Percentiles rank a stretch among this genome's conserved stretches.
phyloP scores from a whole-genome alignment of 1,140 invertebrate genomes.

The Mycetomoellerius zeteki region DNA sequence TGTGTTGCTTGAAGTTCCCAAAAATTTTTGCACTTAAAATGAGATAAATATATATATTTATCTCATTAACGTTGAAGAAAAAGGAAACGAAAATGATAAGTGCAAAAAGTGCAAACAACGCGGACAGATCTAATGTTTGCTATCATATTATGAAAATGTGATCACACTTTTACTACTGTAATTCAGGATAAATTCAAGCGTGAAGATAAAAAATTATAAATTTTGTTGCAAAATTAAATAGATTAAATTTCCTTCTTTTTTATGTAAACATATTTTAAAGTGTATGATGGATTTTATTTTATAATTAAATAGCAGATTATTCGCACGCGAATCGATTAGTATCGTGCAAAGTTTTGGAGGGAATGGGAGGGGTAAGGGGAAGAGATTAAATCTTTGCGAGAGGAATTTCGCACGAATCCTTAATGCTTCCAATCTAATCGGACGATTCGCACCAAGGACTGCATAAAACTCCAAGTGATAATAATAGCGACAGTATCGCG shows the following conservation, averaged over 20 bases:
- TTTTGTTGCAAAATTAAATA: neutral
- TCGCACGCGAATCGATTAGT: conserved; percentile 32
- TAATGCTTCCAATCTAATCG: conserved; percentile 68
- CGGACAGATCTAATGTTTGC: no score
- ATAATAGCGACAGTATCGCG: conserved; percentile 54
- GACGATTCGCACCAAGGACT: conserved; percentile 52
- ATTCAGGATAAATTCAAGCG: neutral
- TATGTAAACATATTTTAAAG: neutral
- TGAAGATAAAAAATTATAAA: conserved; percentile 9
- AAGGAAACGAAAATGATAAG: no score
- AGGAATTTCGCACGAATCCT: conserved; percentile 43
- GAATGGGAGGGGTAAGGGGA: neutral
- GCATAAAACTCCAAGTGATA: conserved; percentile 69
- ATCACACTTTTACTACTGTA: neutral
- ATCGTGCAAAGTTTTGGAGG: neutral
- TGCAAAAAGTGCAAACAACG: no score
- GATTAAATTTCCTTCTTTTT: neutral
- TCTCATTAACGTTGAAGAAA: no score
- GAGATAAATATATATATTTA: no score
- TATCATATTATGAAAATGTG: neutral
- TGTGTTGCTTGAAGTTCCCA: no score
- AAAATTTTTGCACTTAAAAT: no score
- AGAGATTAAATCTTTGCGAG: conserved; percentile 8
- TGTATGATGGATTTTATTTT: neutral
- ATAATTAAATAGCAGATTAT: conserved; percentile 14